phyloP scores from a whole-genome alignment of 2,797 vertebrate species.

The Paramormyrops hopkinsi region DNA sequence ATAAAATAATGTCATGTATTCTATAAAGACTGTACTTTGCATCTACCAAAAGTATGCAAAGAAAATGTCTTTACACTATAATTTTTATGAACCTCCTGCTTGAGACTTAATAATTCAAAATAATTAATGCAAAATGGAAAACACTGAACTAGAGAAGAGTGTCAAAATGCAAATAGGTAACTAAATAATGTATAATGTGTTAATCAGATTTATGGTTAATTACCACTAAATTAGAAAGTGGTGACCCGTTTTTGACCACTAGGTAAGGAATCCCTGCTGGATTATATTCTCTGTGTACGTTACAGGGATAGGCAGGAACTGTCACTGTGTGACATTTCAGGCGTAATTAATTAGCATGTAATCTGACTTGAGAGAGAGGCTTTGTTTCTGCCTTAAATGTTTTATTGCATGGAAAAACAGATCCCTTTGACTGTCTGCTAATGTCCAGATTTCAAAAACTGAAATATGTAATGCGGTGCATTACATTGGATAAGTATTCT shows the following conservation, averaged over 20 bases:
- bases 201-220: conserved; percentile 8
- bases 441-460: not conserved
- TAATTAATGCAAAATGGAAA: conserved; percentile 42
- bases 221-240: not conserved
- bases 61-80: not conserved
- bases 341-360: conserved; percentile 72
- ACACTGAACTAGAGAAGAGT: conserved; percentile 33
- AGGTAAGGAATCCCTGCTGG: not conserved
- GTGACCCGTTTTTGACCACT: not conserved
- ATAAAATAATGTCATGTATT: not conserved
- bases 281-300: not conserved
- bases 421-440: not conserved
- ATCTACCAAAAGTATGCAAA: not conserved
- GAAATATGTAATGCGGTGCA: not conserved
- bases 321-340: conserved; percentile 38
- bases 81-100: conserved; percentile 11
- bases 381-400: conserved; percentile 73
- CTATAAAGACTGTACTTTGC: not conserved
- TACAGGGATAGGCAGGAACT: not conserved
- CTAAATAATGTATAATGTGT: conserved; percentile 5
- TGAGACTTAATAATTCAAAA: conserved; percentile 44
- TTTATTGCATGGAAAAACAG: conserved; percentile 54
- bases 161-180: conserved; percentile 32
- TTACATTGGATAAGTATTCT: not conserved
- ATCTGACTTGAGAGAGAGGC: conserved; percentile 62